Base-by-base conservation (phyloP, 2,797 vertebrate species). In the Schizothorax lantsangensis region DNA sequence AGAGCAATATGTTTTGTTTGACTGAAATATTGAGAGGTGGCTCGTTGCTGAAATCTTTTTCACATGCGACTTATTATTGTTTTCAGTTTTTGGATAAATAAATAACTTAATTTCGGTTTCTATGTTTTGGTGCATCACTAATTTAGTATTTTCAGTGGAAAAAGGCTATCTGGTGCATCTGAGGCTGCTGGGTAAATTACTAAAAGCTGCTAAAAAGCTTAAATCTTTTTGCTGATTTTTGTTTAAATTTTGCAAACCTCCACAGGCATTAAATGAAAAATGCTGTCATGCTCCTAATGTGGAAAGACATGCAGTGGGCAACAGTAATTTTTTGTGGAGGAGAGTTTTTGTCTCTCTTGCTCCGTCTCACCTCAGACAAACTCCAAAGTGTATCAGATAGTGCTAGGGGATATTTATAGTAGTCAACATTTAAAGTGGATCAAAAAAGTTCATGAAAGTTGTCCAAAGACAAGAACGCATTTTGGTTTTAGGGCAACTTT, bases 221-320 rank as follows among this genome's bases (percentile, higher is more conserved):
- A 33, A 84, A 74, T 47, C 26, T 38, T 68, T 84, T 84, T 40
- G 59, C 10, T 43, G 21, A 68, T 78, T 84, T 84, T 78, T 52
- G 59, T 33, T 26, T 38, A 68, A 40, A 49, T 68, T 78, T 84
- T 77, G 73, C 83, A 84, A 84, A 84, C 73, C 59, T 54, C 21
- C 73, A 84, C 73, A 78, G 64, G 73, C 74, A 78, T 47, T 78
- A 68, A 26, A 52, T 78, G 54, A 52, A 66, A 81, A 79, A 81
- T 23, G 64, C 40, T 78, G 68, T 49, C 68, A 77, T 72, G 74
- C 49, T 71, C 15, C 30, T 83, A 71, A 72, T 79, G 43, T 79
- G 74, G 33, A 71, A 73, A 74, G 79, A 86, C 72, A 30, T 86
- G 57, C 33, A 52, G 30, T 78, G 74, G 72, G 64, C 30, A 10